A percentile compares a stretch with the other conserved stretches of the same genome.
These are phyloP conservation scores for Calameuta idolon DNA, from an alignment of 2,888 invertebrate genomes.

Conservation along the genomic window DNA sequence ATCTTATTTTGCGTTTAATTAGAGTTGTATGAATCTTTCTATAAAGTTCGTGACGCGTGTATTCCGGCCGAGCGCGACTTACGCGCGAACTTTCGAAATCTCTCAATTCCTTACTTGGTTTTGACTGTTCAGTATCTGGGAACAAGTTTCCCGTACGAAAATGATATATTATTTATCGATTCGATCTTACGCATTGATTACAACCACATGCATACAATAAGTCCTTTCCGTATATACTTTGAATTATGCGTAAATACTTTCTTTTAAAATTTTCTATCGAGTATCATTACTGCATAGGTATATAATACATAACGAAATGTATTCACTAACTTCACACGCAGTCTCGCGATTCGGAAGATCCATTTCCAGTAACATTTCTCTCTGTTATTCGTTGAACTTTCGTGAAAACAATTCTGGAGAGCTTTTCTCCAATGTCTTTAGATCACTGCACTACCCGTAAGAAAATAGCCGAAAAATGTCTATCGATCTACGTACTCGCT, in stretches of 20 bases:
- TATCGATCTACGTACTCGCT: background rate
- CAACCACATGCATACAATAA: background rate
- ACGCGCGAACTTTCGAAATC: background rate
- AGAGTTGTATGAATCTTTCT: background rate
- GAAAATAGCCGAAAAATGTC: background rate
- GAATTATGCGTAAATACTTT: background rate
- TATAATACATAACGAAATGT: background rate
- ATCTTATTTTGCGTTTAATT: background rate
- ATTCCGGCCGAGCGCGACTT: background rate
- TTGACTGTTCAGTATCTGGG: background rate
- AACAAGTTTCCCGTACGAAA: background rate
- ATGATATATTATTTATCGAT: background rate
- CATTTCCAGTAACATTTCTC: conserved; percentile 18
- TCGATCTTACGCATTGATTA: background rate
- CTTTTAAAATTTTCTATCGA: background rate
- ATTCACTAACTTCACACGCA: conserved; percentile 15
- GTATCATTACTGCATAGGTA: background rate
- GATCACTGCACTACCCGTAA: background rate
- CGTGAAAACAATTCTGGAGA: background rate
- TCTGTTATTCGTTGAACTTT: background rate
- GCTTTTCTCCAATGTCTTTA: background rate
- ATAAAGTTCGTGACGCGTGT: background rate
- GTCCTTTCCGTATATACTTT: background rate
- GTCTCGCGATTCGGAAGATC: conserved; percentile 14
- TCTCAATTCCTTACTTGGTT: background rate